These are phyloP conservation scores for Lagodon rhomboides DNA, from an alignment of 2,797 vertebrate species.

Conservation along the genomic window DNA sequence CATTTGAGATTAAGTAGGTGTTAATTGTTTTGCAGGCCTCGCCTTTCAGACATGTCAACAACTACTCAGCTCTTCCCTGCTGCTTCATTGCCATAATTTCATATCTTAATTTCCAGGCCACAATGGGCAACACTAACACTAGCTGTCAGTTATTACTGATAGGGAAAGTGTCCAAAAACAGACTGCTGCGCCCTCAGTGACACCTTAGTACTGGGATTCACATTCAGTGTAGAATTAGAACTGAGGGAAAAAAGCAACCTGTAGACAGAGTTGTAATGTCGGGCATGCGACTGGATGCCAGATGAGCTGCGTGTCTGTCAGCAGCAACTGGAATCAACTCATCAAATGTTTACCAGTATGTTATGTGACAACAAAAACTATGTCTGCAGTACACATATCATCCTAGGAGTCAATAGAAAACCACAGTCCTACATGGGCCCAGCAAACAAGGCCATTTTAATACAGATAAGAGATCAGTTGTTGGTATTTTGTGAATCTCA, in stretches of 20 bases:
- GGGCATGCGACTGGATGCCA: not conserved
- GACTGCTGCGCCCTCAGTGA: not conserved
- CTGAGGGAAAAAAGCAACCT: not conserved
- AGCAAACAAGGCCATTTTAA: not conserved
- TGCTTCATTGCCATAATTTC: conserved; percentile 18
- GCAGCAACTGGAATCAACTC: not conserved
- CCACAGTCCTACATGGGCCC: not conserved
- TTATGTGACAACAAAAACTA: conserved; percentile 10
- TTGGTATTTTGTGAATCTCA: not conserved
- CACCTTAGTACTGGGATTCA: not conserved
- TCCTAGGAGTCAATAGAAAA: not conserved
- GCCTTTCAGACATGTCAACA: conserved; percentile 18
- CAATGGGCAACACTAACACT: not conserved
- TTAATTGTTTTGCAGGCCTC: conserved; percentile 1
- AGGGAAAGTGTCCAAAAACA: not conserved
- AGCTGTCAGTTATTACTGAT: conserved; percentile 18
- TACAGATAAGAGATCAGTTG: not conserved
- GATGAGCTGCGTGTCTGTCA: conserved; percentile 10
- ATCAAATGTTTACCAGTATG: not conserved
- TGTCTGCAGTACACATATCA: not conserved
- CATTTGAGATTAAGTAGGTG: not conserved
- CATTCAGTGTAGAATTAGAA: not conserved
- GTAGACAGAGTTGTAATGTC: not conserved
- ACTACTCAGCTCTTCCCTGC: not conserved
- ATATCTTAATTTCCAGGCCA: conserved; percentile 12